Evolutionary conservation across 2,113 vertebrate species (phyloP).

Genomic region (Thunnus thynnus): DNA sequence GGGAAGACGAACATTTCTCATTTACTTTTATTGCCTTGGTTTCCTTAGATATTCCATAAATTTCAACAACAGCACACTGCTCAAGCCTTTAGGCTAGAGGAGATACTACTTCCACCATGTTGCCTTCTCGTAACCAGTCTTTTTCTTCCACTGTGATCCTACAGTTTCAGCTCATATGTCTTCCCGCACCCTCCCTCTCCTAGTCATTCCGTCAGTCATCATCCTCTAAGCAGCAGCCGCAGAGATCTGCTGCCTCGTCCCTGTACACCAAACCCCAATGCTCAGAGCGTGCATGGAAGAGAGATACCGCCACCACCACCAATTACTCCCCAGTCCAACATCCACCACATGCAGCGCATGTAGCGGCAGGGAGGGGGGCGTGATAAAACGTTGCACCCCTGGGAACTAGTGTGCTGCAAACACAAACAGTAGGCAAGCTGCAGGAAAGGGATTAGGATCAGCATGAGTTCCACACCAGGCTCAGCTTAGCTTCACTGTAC

Average conservation of each 20-base stretch:
- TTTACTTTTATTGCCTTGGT: slow-evolving; percentile 20
- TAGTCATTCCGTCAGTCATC: not conserved
- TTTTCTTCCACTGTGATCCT: slow-evolving; percentile 13
- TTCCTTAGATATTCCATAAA: slow-evolving; percentile 25
- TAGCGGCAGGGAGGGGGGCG: not conserved
- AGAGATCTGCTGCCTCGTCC: slow-evolving; percentile 9
- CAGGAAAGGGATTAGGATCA: slow-evolving; percentile 65
- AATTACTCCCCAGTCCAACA: slow-evolving; percentile 45
- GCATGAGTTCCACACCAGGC: slow-evolving; percentile 43
- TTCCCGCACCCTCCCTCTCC: not conserved
- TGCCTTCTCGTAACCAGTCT: slow-evolving; percentile 16
- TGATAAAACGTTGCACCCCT: slow-evolving; percentile 51
- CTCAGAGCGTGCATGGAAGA: not conserved
- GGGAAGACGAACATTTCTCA: slow-evolving; percentile 14
- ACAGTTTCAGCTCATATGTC: slow-evolving; percentile 6
- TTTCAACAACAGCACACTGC: not conserved
- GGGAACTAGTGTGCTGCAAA: slow-evolving; percentile 60
- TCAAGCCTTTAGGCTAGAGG: not conserved
- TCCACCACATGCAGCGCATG: slow-evolving; percentile 33
- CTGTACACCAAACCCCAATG: not conserved
- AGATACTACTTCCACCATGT: slow-evolving; percentile 3
- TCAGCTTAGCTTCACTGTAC: not conserved
- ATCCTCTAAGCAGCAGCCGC: not conserved
- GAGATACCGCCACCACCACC: not conserved
- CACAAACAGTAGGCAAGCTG: slow-evolving; percentile 49